Conservation (phyloP, 2,888 invertebrate species). For the Muscina levida region DNA sequence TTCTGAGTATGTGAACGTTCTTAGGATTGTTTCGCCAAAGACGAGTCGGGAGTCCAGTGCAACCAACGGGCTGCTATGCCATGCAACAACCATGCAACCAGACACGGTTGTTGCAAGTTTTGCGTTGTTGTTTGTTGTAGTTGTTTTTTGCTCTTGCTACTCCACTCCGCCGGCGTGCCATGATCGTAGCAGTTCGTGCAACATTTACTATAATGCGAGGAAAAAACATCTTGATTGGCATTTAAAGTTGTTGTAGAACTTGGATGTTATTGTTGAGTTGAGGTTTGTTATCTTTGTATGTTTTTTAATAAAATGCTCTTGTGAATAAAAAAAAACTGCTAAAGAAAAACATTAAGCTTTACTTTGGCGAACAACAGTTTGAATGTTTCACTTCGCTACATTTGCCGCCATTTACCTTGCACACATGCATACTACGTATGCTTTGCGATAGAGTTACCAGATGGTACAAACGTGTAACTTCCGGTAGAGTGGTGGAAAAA, state of each 20-base stretch:
- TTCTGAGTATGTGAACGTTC: constrained; percentile 64
- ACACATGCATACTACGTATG: no score
- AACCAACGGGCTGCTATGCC: constrained; percentile 41
- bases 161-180: background rate
- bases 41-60: constrained; percentile 23
- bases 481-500: background rate
- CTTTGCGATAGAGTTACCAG: no score
- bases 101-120: constrained; percentile 50
- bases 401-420: constrained; percentile 49
- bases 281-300: constrained; percentile 17
- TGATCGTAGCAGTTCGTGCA: constrained; percentile 42
- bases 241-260: constrained; percentile 62
- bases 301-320: constrained; percentile 47
- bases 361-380: constrained; percentile 48
- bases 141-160: background rate
- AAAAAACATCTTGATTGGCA: constrained; percentile 64
- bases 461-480: background rate
- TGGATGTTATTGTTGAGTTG: constrained; percentile 6
- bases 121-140: no score
- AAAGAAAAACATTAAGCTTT: constrained; percentile 21
- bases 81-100: constrained; percentile 33
- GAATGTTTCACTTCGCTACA: constrained; percentile 41
- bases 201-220: constrained; percentile 52
- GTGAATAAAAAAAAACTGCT: constrained; percentile 42
- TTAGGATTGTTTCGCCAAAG: constrained; percentile 52